These are phyloP conservation scores for Dicaeum eximium DNA, from an alignment of 2,113 vertebrate species.

Conservation along the genomic window DNA sequence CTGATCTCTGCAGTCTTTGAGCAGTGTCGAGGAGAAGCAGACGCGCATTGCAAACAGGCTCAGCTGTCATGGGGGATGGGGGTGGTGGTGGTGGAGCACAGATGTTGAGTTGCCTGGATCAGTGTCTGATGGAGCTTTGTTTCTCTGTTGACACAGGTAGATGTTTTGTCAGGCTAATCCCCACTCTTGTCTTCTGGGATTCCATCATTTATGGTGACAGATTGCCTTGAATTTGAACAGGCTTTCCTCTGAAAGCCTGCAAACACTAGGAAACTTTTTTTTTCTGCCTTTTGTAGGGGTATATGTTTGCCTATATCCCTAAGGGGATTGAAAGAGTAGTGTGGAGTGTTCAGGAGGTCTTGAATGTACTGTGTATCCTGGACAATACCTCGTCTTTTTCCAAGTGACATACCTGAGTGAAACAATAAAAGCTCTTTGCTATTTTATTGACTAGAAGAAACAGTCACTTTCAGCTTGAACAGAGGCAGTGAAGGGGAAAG, in stretches of 20 bases:
- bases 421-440: neutral
- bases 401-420: neutral
- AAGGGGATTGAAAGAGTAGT: neutral
- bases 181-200: neutral
- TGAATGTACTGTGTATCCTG: neutral
- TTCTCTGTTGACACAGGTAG: neutral
- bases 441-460: neutral
- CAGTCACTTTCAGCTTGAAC: neutral
- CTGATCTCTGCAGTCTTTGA: neutral
- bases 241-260: neutral
- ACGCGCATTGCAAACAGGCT: neutral
- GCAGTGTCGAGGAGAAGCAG: neutral
- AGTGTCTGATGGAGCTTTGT: neutral
- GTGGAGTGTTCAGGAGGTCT: neutral
- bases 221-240: constrained; percentile 23
- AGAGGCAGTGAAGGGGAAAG: neutral
- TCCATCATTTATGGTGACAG: neutral
- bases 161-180: constrained; percentile 36
- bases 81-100: neutral
- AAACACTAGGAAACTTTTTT: neutral
- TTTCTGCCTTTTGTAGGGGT: neutral
- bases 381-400: neutral
- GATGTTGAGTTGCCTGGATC: neutral
- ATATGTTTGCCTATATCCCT: neutral
- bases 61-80: neutral